Evolutionary conservation across 1,140 invertebrate genomes (phyloP).

Genomic region (Macrotrachela quadricornifera): DNA sequence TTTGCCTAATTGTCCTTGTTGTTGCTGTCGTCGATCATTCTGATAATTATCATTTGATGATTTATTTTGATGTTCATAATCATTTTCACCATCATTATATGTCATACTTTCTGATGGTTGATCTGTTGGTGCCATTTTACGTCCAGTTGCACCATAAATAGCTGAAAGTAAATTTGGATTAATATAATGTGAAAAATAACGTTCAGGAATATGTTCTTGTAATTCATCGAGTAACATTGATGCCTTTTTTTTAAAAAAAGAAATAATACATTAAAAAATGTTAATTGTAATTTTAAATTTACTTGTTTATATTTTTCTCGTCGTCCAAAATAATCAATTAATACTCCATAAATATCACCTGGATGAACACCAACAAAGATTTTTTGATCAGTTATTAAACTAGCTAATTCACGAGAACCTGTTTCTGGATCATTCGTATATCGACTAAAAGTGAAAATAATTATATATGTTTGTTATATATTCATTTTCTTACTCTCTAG

Average conservation of each 20-base stretch:
- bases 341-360: slow-evolving; percentile 39
- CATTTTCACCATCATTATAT: too few species aligned
- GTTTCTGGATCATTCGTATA: slow-evolving; percentile 24
- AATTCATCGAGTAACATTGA: slow-evolving; percentile 32
- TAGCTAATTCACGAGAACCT: slow-evolving; percentile 22
- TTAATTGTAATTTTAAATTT: slow-evolving; percentile 7
- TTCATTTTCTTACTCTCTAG: slow-evolving; percentile 19
- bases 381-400: neutral
- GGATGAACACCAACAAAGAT: neutral
- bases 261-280: neutral
- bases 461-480: neutral
- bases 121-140: too few species aligned
- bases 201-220: slow-evolving; percentile 23
- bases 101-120: too few species aligned
- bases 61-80: too few species aligned
- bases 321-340: slow-evolving; percentile 35
- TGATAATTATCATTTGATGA: too few species aligned
- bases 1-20: too few species aligned
- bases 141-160: slow-evolving; percentile 14
- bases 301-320: slow-evolving; percentile 30
- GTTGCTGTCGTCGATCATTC: too few species aligned
- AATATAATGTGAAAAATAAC: slow-evolving; percentile 30
- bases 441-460: slow-evolving; percentile 11
- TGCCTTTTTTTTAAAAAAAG: slow-evolving; percentile 24
- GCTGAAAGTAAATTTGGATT: slow-evolving; percentile 27